A percentile compares a stretch with the other conserved stretches of the same genome.
Conservation (phyloP, 2,797 vertebrate species). For the Microctenopoma steveboyesi region DNA sequence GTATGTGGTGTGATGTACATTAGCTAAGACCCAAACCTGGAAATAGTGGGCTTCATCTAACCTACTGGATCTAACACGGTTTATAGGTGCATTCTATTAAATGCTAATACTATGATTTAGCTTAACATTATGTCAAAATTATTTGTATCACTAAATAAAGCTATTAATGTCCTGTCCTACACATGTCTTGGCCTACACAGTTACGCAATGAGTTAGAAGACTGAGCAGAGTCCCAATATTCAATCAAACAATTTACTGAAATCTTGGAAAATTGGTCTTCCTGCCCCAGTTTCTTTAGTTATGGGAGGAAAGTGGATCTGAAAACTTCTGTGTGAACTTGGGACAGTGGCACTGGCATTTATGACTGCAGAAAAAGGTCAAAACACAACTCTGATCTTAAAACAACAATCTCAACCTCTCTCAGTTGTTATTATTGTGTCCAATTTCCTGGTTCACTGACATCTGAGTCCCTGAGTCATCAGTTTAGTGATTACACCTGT, state of each 20-base stretch:
- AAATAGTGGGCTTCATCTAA: constrained; percentile 17
- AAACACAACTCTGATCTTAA: not conserved
- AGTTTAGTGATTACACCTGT: constrained; percentile 22
- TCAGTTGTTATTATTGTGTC: constrained; percentile 7
- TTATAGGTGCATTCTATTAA: constrained; percentile 5
- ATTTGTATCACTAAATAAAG: not conserved
- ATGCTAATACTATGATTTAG: not conserved
- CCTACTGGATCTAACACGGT: not conserved
- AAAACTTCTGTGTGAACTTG: constrained; percentile 9
- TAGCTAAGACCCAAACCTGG: not conserved
- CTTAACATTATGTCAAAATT: constrained; percentile 11
- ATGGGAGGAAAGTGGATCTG: constrained; percentile 30
- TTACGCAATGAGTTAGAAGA: constrained; percentile 8
- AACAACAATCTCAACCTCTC: constrained; percentile 7
- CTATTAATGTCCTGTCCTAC: not conserved
- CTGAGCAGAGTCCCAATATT: constrained; percentile 24
- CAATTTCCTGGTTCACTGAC: constrained; percentile 12
- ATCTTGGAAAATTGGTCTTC: constrained; percentile 18
- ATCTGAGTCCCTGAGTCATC: constrained; percentile 23
- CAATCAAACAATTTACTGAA: constrained; percentile 6
- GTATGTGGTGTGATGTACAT: constrained; percentile 11
- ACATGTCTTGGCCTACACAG: not conserved
- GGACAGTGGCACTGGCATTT: constrained; percentile 23
- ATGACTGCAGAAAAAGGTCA: not conserved
- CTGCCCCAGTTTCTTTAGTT: constrained; percentile 19